These are phyloP conservation scores for Amphiprion percula DNA, from an alignment of 2,113 vertebrate genomes.

Conservation along the genomic window DNA sequence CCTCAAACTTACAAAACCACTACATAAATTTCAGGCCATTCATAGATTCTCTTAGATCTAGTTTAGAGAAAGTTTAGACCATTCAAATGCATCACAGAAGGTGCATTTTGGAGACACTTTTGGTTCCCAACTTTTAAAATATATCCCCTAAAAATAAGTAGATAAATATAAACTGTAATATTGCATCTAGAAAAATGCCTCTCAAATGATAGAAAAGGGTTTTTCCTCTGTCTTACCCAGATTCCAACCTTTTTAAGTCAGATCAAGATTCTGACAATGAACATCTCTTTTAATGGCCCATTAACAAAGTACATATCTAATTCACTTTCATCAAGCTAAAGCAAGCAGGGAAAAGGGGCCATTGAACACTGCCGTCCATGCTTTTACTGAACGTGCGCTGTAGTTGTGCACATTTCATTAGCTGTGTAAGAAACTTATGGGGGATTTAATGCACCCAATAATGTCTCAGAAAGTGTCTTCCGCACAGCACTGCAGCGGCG, in stretches of 20 bases:
- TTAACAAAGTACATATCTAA: slow-evolving; percentile 69
- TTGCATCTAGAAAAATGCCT: background rate
- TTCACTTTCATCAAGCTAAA: slow-evolving; percentile 74
- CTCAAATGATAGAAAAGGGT: slow-evolving; percentile 1
- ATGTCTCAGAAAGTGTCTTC: slow-evolving; percentile 49
- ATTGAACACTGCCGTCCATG: slow-evolving; percentile 59
- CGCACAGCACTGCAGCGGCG: slow-evolving; percentile 12
- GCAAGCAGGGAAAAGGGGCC: slow-evolving; percentile 56
- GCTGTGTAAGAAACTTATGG: slow-evolving; percentile 26
- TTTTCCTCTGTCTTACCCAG: background rate
- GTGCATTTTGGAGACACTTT: background rate
- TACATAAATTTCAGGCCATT: background rate
- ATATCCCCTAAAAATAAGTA: background rate
- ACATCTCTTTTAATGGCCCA: slow-evolving; percentile 54
- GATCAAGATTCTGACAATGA: slow-evolving; percentile 66
- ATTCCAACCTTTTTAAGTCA: slow-evolving; percentile 56
- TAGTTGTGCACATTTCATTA: slow-evolving; percentile 64
- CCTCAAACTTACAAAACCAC: background rate
- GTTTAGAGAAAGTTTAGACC: background rate
- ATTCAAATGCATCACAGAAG: background rate
- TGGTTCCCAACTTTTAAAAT: slow-evolving; percentile 1
- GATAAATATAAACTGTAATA: background rate
- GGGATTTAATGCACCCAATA: slow-evolving; percentile 58
- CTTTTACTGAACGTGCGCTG: slow-evolving; percentile 54
- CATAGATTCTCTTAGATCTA: background rate